Percentiles rank a stretch among this genome's conserved stretches.
Evolutionary conservation across 1,140 invertebrate genomes (phyloP).

Genomic region (Philopotamus ludificatus): DNA sequence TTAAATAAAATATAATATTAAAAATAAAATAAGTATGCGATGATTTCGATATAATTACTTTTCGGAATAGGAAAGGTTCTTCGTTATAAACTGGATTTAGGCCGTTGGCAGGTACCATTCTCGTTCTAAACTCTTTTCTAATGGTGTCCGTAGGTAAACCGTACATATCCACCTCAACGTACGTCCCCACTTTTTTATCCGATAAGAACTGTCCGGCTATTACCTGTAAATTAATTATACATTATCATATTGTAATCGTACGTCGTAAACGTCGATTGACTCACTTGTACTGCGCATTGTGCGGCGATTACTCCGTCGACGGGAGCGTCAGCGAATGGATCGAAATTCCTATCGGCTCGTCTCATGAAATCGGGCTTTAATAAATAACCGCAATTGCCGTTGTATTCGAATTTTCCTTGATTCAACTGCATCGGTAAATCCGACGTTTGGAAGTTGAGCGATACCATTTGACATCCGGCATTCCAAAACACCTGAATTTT

Average conservation of each 20-base stretch:
- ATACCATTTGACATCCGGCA: slow-evolving; percentile 95
- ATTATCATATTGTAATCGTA: neutral
- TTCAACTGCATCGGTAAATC: slow-evolving; percentile 99
- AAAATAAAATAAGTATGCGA: too few relatives aligned
- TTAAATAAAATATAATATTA: slow-evolving; percentile 44
- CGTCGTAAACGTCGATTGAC: neutral
- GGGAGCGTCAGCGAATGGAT: slow-evolving; percentile 98
- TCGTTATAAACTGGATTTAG: slow-evolving; percentile 98
- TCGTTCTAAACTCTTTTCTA: slow-evolving; percentile 94
- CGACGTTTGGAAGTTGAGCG: slow-evolving; percentile 99
- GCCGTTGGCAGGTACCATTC: slow-evolving; percentile 94
- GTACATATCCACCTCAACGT: slow-evolving; percentile 99
- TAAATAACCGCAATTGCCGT: slow-evolving; percentile 94
- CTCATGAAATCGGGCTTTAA: slow-evolving; percentile 99
- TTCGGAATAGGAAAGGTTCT: slow-evolving; percentile 96
- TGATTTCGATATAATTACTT: slow-evolving; percentile 73
- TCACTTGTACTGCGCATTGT: slow-evolving; percentile 93
- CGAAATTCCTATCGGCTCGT: slow-evolving; percentile 91
- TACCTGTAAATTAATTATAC: slow-evolving; percentile 65
- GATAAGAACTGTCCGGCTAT: slow-evolving; percentile 99
- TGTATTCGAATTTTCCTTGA: slow-evolving; percentile 99
- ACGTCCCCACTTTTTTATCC: slow-evolving; percentile 98
- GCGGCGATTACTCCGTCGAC: slow-evolving; percentile 99
- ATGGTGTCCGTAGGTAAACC: slow-evolving; percentile 98
- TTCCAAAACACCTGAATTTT: slow-evolving; percentile 80